phyloP scores from a whole-genome alignment of 2,797 vertebrate species.

The Dryobates pubescens region DNA sequence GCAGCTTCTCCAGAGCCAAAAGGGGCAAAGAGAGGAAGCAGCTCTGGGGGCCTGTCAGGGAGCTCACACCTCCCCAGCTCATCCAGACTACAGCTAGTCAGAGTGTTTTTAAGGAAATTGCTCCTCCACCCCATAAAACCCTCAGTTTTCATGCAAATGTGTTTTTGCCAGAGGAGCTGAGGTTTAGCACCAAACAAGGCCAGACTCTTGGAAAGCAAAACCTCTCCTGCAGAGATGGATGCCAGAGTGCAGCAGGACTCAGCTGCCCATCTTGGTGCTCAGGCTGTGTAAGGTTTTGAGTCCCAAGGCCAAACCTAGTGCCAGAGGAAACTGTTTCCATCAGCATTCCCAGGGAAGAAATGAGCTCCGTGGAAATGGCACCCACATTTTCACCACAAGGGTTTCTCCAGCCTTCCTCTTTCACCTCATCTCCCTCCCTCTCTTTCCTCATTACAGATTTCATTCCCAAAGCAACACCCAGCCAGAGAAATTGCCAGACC shows the following conservation, averaged over 20 bases:
- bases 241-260: neutral
- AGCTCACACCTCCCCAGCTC: neutral
- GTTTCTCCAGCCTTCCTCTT: neutral
- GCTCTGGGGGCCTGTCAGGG: neutral
- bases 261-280: neutral
- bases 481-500: neutral
- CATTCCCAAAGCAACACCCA: neutral
- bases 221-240: neutral
- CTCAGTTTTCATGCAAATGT: fast-evolving
- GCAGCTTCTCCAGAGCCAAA: neutral
- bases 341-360: neutral
- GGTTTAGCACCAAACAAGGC: neutral
- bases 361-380: fast-evolving
- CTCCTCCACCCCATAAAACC: neutral
- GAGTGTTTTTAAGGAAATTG: neutral
- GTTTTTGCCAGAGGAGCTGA: neutral
- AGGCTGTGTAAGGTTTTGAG: neutral
- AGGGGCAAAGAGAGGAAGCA: neutral
- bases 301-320: neutral
- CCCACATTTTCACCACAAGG: neutral
- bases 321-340: neutral
- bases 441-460: neutral
- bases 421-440: neutral
- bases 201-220: neutral
- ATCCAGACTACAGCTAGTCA: neutral